Evolutionary conservation across 2,888 invertebrate species (phyloP), one percentile per base, ranked within the genome.

Genomic region (Leuctra nigra): DNA sequence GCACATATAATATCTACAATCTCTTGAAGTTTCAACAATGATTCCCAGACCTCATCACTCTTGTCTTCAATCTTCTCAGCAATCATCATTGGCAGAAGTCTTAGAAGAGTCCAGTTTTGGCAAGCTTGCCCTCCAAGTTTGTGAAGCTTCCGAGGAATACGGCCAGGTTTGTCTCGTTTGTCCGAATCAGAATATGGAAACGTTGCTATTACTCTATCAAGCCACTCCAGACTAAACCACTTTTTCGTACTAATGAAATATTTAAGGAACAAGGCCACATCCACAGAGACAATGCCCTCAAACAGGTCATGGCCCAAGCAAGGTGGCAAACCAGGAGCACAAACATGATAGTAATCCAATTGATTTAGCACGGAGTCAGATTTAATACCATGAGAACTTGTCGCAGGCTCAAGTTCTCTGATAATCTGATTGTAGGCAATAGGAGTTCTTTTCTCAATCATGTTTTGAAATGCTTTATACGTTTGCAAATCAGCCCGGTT

Each of bases 251-350:
- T 24, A 9, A 48, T 29, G 16, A 48, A 4, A 29, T 29, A 25
- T 4, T 48, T 24, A 4, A 48, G n/a, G 33, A 29, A 48, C n/a
- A 48, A 18, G 1, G 48, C 48, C 4, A 48, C 14, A 18, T 48
- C 54, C 13, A 41, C 39, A 2, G 39, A 18, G 1, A 54, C 54
- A 1, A 41, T 41, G 2, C 54, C 54, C 23, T 54, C 54, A 25
- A 54, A 54, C 7, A 54, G 46, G 18, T 44, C 54, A 44, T 44
- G 44, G 11, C 25, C 54, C 13, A 54, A 14, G 16, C 54, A 44
- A 24, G 29, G 25, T 4, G 44, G 54, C 14, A 54, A 33, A 20
- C 29, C 46, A 33, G 54, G 46, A 14, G 25, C 18, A 9, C n/a
- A 18, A 18, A 54, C 46, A 46, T 46, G 54, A 29, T 16, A 44